Evolutionary conservation across 2,113 vertebrate species (phyloP).

Genomic region (Nothocercus nigrocapillus): DNA sequence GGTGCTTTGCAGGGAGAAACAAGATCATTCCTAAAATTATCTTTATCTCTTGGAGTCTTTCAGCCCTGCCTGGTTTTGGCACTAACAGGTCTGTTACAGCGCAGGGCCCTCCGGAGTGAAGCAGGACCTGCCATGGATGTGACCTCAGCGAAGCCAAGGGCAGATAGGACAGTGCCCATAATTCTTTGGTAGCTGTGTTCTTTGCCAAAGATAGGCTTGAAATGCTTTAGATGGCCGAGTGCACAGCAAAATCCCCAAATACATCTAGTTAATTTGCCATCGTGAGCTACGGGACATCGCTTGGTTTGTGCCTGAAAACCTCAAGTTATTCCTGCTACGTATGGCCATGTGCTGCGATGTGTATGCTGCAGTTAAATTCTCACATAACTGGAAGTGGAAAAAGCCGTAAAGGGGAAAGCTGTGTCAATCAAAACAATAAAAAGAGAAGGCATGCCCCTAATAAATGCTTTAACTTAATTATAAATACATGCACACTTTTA

Average conservation of each 20-base stretch:
- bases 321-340: neutral
- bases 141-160: neutral
- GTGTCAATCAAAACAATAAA: neutral
- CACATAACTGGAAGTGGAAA: neutral
- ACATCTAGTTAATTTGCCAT: neutral
- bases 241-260: neutral
- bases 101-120: neutral
- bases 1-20: rapidly evolving
- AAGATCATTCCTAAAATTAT: neutral
- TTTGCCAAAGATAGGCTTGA: neutral
- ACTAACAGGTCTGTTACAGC: neutral
- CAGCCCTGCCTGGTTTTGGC: rapidly evolving
- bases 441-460: neutral
- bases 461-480: neutral
- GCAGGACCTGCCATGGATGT: neutral
- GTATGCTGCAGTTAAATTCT: neutral
- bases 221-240: neutral
- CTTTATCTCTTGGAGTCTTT: neutral
- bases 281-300: neutral
- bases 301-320: rapidly evolving
- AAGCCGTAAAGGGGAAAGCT: neutral
- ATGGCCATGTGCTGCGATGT: rapidly evolving
- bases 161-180: neutral
- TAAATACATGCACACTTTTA: neutral
- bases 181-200: rapidly evolving